Base-by-base conservation (phyloP, 2,113 vertebrate species). In the Pelusios castaneus region DNA sequence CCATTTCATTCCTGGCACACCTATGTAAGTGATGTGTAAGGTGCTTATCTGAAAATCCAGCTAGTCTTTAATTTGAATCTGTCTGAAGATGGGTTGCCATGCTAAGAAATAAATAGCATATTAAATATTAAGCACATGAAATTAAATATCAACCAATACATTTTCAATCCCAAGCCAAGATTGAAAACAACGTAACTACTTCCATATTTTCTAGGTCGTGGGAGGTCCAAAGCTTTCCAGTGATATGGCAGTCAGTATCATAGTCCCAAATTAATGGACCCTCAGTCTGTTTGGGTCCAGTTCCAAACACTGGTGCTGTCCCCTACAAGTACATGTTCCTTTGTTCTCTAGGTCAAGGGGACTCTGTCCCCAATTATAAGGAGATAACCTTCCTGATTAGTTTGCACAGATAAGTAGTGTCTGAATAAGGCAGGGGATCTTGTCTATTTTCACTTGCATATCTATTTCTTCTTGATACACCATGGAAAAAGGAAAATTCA, bases 351-450 rank as follows among this genome's bases (percentile, higher is more conserved):
- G 34, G 12, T 82, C 19, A 27, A 60, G 67, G 45, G 3, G 52
- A 10, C 25, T 88, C 24, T 84, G 6, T 87, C 84, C 58, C 76
- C 5, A 41, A 5, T 73, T 73, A 43, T 25, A 25, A 67, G 70
- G 70, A 29, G 89, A 34, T 88, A 89, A 5, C 51, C 41, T 83
- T 91, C 90, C 17, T 87, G 16, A 91, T 58, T 21, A 29, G 2
- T 38, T 13, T 47, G 4, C 19, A 13, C 27, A 55, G 49, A 19
- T 4, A 79, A 10, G 2, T 3, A 45, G 5, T 13, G 12, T n/a
- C 55, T 1, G 10, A 91, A 51, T 84, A 84, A 90, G 83, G 43
- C 3, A 76, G 1, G 88, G 94, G 19, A 56, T 90, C 21, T 21
- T 80, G 16, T 87, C 11, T 63, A 27, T 82, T 55, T 19, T n/a